Evolutionary conservation across 2,113 vertebrate genomes (phyloP).

Genomic region (Canis aureus): DNA sequence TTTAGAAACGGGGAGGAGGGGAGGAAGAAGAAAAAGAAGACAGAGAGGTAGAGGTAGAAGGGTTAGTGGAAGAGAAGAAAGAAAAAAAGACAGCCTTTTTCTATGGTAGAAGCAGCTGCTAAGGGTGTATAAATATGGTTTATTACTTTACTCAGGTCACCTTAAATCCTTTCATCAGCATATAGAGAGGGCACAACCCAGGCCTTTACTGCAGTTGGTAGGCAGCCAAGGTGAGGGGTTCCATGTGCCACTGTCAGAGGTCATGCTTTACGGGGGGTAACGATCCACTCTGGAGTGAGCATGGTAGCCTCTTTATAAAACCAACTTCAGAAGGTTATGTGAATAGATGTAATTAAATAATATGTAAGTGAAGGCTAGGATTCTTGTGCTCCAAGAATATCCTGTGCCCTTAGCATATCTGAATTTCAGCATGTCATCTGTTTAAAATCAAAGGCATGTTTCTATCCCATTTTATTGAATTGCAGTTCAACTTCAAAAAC

Average conservation of each 20-base stretch:
- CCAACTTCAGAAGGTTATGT: background rate
- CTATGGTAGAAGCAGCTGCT: background rate
- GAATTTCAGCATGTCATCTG: background rate
- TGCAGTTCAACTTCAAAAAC: constrained; percentile 11
- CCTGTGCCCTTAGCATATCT: background rate
- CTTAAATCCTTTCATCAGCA: background rate
- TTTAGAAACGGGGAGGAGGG: no score
- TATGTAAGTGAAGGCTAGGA: background rate
- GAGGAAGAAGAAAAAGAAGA: background rate
- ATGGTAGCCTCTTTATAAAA: background rate
- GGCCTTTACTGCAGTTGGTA: background rate
- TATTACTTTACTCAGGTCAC: background rate
- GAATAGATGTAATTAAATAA: background rate
- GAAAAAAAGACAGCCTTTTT: background rate
- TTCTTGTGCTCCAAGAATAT: background rate
- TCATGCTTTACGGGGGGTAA: background rate
- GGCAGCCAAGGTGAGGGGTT: fast-evolving
- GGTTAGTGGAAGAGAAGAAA: background rate
- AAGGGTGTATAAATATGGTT: background rate
- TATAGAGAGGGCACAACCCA: no score
- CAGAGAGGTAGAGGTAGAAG: fast-evolving
- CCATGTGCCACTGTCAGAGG: background rate
- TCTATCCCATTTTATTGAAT: background rate
- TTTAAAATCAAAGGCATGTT: background rate
- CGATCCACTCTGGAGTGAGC: background rate